A percentile compares a stretch with the other conserved stretches of the same genome.
Conservation (phyloP, 1,140 invertebrate species). For the Zaprionus inermis region DNA sequence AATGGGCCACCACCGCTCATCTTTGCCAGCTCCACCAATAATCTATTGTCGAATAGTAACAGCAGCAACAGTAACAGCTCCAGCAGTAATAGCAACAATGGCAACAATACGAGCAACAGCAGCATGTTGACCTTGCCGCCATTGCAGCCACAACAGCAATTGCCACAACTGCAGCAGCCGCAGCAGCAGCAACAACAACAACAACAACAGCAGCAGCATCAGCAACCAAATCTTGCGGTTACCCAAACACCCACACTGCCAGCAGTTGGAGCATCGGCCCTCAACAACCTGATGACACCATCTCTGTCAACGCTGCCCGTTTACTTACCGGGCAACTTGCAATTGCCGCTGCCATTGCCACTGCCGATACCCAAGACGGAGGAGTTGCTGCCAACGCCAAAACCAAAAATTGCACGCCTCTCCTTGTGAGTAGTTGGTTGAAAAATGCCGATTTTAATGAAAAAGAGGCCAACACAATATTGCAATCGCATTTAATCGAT, state of each 20-base stretch:
- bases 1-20: slow-evolving; percentile 66
- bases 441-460: slow-evolving; percentile 74
- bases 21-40: slow-evolving; percentile 66
- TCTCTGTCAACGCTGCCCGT: slow-evolving; percentile 49
- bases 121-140: slow-evolving; percentile 50
- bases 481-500: slow-evolving; percentile 9
- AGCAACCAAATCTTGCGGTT: slow-evolving; percentile 12
- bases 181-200: slow-evolving; percentile 27
- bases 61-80: slow-evolving; percentile 40
- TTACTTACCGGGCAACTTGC: slow-evolving; percentile 38
- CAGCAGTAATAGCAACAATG: slow-evolving; percentile 32
- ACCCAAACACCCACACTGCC: slow-evolving; percentile 20
- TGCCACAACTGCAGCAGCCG: slow-evolving; percentile 38
- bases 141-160: slow-evolving; percentile 52
- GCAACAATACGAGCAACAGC: slow-evolving; percentile 29
- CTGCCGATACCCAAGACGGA: slow-evolving; percentile 60
- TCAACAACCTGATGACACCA: slow-evolving; percentile 42
- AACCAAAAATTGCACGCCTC: slow-evolving; percentile 83
- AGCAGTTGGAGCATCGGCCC: slow-evolving; percentile 17
- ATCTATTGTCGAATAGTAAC: slow-evolving; percentile 54
- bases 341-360: slow-evolving; percentile 39
- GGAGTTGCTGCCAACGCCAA: slow-evolving; percentile 70
- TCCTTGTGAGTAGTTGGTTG: slow-evolving; percentile 85
- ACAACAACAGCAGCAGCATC: slow-evolving; percentile 20
- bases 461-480: slow-evolving; percentile 63